Conservation (phyloP, 2,888 invertebrate genomes). For the Hemistola chrysoprasaria region DNA sequence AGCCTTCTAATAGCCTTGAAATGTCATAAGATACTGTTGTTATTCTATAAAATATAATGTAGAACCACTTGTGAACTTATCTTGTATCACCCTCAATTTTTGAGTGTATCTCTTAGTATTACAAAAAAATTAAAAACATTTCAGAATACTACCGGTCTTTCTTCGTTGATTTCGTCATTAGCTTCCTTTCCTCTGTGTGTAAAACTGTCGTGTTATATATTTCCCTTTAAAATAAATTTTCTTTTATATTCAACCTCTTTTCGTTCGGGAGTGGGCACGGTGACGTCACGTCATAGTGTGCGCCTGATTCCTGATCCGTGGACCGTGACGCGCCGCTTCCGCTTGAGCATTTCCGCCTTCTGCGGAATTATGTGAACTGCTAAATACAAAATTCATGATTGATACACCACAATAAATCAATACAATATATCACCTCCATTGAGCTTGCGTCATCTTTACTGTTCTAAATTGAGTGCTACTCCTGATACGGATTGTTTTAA, state of each 20-base stretch:
- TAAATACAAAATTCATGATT: conserved; percentile 61
- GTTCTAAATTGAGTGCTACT: too few species aligned
- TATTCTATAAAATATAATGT: conserved; percentile 40
- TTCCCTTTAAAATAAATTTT: conserved; percentile 5
- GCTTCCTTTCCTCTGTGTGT: conserved; percentile 15
- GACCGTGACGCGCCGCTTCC: conserved; percentile 76
- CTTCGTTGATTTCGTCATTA: neutral
- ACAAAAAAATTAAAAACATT: too few species aligned
- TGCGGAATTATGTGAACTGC: conserved; percentile 67
- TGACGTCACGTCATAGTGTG: conserved; percentile 67
- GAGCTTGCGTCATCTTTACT: too few species aligned
- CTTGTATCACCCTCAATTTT: conserved; percentile 26
- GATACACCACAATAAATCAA: too few species aligned
- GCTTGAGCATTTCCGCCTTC: conserved; percentile 71
- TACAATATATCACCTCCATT: too few species aligned
- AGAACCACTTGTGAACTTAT: conserved; percentile 34
- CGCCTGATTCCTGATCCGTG: conserved; percentile 58
- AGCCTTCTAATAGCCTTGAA: conserved; percentile 46
- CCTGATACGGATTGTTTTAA: too few species aligned
- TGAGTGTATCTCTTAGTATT: too few species aligned
- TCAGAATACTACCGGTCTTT: too few species aligned
- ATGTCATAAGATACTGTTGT: conserved; percentile 47
- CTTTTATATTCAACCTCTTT: conserved; percentile 13
- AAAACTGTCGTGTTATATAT: conserved; percentile 14
- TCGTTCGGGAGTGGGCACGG: conserved; percentile 41